Evolutionary conservation across 2,888 invertebrate species (phyloP).

Genomic region (Melikaiella ostensackeni): DNA sequence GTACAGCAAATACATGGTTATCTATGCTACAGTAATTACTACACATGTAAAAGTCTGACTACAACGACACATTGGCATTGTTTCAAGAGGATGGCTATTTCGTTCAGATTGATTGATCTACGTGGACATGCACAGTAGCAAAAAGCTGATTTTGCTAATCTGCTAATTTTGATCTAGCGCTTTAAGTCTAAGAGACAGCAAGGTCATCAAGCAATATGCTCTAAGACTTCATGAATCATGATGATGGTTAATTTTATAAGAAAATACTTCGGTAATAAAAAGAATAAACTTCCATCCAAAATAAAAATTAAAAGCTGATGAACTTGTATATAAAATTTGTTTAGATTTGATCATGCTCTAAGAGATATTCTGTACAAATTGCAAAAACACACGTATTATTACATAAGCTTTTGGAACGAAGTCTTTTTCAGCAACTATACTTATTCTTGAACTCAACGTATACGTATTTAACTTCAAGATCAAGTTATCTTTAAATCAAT

Average conservation of each 20-base stretch:
- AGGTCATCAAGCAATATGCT: too few species aligned
- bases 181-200: background rate
- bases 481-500: too few species aligned
- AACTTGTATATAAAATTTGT: background rate
- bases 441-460: too few species aligned
- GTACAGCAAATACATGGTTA: slow-evolving; percentile 40
- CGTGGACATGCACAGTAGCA: background rate
- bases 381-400: background rate
- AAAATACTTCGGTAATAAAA: too few species aligned
- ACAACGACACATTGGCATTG: slow-evolving; percentile 65
- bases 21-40: slow-evolving; percentile 68
- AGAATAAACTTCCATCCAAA: too few species aligned
- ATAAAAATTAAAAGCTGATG: too few species aligned
- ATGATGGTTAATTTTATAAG: too few species aligned
- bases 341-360: background rate
- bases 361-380: background rate
- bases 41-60: slow-evolving; percentile 64
- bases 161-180: background rate
- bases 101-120: background rate
- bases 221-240: too few species aligned
- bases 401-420: background rate
- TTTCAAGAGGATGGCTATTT: slow-evolving; percentile 56
- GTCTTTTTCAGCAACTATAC: too few species aligned
- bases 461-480: too few species aligned
- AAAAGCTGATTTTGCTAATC: slow-evolving; percentile 1